A percentile compares a stretch with the other conserved stretches of the same genome.
These are phyloP conservation scores for Daboia siamensis DNA, from an alignment of 2,113 vertebrate species.

Conservation along the genomic window DNA sequence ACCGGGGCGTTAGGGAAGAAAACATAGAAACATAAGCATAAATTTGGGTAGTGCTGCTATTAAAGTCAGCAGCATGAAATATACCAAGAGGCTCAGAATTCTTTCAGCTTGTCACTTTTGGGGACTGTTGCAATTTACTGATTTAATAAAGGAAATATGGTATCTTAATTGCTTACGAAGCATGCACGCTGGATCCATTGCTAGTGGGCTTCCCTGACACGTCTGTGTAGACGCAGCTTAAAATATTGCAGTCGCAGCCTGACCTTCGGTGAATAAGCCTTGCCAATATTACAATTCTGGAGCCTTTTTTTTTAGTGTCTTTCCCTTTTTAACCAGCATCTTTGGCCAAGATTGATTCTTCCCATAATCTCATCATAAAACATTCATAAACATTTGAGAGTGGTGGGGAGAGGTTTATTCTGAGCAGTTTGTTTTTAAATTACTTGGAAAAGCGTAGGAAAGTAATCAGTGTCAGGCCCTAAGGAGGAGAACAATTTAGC, in stretches of 20 bases:
- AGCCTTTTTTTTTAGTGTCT: neutral
- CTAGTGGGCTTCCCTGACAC: neutral
- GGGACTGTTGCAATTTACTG: conserved; percentile 2
- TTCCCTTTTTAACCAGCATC: conserved; percentile 1
- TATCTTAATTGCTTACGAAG: conserved; percentile 42
- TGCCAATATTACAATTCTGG: neutral
- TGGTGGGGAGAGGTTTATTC: conserved; percentile 11
- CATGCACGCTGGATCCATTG: neutral
- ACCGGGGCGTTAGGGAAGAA: neutral
- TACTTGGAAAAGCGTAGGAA: conserved; percentile 34
- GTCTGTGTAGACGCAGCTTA: conserved; percentile 8
- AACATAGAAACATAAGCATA: neutral
- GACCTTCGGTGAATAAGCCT: conserved; percentile 23
- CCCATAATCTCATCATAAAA: conserved; percentile 38
- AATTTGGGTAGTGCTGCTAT: neutral
- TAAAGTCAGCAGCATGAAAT: conserved; percentile 14
- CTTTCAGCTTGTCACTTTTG: conserved; percentile 13
- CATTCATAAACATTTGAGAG: conserved; percentile 34
- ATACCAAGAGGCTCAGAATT: neutral
- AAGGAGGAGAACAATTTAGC: conserved; percentile 5
- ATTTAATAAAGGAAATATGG: conserved; percentile 12
- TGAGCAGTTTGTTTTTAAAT: conserved; percentile 42
- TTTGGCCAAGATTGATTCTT: conserved; percentile 41
- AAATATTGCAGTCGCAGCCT: neutral
- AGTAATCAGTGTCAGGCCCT: conserved; percentile 2